phyloP scores from a whole-genome alignment of 2,797 vertebrate species.

The Arctocebus calabarensis region DNA sequence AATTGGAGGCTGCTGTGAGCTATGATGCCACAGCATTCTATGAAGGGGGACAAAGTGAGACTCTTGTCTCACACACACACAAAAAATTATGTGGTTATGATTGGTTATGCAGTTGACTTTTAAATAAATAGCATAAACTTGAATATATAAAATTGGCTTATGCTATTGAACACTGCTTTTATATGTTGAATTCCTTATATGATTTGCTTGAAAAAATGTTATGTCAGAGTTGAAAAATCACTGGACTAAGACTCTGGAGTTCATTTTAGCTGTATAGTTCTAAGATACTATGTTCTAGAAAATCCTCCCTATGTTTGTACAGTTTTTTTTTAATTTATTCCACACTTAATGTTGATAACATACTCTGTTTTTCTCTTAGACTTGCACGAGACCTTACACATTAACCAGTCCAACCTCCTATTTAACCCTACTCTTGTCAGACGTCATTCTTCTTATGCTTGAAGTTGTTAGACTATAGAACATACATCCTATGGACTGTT shows the following conservation, averaged over 20 bases:
- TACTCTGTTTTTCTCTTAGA: slow-evolving; percentile 32
- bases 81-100: neutral
- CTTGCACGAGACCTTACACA: neutral
- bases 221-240: neutral
- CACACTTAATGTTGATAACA: neutral
- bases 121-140: slow-evolving; percentile 40
- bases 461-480: neutral
- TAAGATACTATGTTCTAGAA: neutral
- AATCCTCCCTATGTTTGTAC: neutral
- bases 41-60: too few relatives aligned
- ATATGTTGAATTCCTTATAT: neutral
- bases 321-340: slow-evolving; percentile 1
- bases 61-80: too few relatives aligned
- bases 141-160: slow-evolving; percentile 31
- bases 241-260: neutral
- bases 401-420: neutral
- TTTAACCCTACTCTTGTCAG: neutral
- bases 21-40: too few relatives aligned
- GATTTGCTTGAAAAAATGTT: neutral
- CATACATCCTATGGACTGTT: neutral
- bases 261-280: neutral
- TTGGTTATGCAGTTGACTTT: slow-evolving; percentile 51
- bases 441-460: slow-evolving; percentile 26
- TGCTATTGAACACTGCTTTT: neutral
- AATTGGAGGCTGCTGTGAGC: too few relatives aligned